Conservation (phyloP, 2,113 vertebrate species). For the Lophotis ruficrista region DNA sequence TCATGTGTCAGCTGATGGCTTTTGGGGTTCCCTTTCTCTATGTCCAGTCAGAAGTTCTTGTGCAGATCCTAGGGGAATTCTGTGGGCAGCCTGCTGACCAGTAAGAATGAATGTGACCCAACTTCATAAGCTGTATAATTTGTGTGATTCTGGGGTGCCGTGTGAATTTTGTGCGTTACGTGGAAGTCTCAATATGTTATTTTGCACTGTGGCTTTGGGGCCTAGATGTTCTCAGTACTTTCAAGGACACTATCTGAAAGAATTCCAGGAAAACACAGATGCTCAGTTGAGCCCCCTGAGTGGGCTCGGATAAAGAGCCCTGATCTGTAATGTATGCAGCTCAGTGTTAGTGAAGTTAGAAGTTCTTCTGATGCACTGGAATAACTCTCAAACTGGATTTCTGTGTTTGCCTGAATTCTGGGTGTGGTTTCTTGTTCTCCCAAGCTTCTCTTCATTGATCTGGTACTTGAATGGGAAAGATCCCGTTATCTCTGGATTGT, state of each 20-base stretch:
- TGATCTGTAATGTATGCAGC: neutral
- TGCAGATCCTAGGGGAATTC: conserved; percentile 83
- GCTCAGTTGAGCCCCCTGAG: neutral
- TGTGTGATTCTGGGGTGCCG: neutral
- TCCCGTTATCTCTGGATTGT: conserved; percentile 24
- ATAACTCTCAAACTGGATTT: conserved; percentile 10
- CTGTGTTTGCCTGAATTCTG: conserved; percentile 51
- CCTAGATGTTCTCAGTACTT: neutral
- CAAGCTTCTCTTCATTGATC: neutral
- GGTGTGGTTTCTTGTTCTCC: neutral
- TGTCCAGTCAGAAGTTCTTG: conserved; percentile 81
- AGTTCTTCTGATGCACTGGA: neutral
- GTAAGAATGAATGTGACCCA: neutral
- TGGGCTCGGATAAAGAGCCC: neutral
- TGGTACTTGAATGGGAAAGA: conserved; percentile 40
- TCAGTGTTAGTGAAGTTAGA: neutral
- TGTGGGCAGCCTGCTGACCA: conserved; percentile 69
- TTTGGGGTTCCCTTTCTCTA: conserved; percentile 86
- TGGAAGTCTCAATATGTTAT: neutral
- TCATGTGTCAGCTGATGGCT: conserved; percentile 91
- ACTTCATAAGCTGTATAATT: neutral
- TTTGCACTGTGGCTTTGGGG: conserved; percentile 24
- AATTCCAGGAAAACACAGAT: conserved; percentile 36
- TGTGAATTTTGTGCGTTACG: neutral
- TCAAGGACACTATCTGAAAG: neutral